Percentiles rank a stretch among this genome's conserved stretches.
Conservation (phyloP, 2,113 vertebrate species). For the Dendrocopos noguchii region DNA sequence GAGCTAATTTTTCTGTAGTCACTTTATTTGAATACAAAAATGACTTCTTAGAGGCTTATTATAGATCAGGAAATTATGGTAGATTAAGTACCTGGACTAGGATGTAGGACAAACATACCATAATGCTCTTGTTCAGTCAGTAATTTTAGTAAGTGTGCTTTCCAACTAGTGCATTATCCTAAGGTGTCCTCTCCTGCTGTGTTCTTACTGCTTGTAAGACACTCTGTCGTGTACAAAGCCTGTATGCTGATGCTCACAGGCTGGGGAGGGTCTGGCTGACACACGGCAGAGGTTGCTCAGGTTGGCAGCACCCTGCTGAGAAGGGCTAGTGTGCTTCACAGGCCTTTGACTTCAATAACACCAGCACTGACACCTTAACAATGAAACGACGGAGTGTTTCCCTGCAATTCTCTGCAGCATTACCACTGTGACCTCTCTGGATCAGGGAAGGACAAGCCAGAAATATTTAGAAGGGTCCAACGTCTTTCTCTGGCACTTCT, state of each 20-base stretch:
- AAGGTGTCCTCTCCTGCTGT: background rate
- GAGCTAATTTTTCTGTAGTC: constrained; percentile 35
- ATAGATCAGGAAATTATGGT: background rate
- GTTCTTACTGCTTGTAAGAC: accelerated
- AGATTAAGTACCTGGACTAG: background rate
- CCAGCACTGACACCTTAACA: accelerated
- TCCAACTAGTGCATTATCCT: background rate
- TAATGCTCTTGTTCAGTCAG: constrained; percentile 15
- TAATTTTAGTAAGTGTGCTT: constrained; percentile 55
- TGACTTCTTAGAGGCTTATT: background rate
- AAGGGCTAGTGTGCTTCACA: accelerated
- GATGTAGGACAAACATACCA: constrained; percentile 32
- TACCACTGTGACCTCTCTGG: background rate
- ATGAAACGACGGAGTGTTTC: background rate
- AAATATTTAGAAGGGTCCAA: background rate
- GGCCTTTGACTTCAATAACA: background rate
- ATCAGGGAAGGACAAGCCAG: background rate
- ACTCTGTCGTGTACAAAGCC: accelerated
- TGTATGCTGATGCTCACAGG: accelerated
- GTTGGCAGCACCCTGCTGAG: background rate
- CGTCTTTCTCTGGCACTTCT: background rate
- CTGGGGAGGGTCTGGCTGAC: background rate
- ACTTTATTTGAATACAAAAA: constrained; percentile 51
- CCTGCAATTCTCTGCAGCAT: background rate
- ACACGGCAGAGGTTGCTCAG: background rate